Conservation (phyloP, 2,888 invertebrate species). For the Spilarctia lutea region DNA sequence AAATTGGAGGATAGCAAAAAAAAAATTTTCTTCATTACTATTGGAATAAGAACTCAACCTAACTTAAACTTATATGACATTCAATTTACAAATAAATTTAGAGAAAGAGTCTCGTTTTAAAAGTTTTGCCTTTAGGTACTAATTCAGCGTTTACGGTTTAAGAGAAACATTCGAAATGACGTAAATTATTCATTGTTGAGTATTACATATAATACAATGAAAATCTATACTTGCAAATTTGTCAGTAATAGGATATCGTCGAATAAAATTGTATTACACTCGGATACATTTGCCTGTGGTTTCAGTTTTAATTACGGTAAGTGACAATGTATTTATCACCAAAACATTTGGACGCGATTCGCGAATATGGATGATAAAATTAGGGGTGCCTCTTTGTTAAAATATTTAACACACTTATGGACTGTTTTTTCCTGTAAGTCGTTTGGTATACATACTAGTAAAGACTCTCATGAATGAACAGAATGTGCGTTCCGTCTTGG, state of each 20-base stretch:
- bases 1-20: neutral
- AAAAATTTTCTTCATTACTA: too few relatives aligned
- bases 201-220: neutral
- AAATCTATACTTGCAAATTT: neutral
- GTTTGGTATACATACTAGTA: too few relatives aligned
- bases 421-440: too few relatives aligned
- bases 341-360: conserved; percentile 61
- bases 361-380: conserved; percentile 54
- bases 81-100: too few relatives aligned
- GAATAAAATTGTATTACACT: conserved; percentile 33
- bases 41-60: too few relatives aligned
- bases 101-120: too few relatives aligned
- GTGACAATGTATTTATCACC: conserved; percentile 78
- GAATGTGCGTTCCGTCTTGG: too few relatives aligned
- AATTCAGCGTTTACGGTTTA: neutral
- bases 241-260: conserved; percentile 17
- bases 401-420: too few relatives aligned
- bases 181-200: neutral
- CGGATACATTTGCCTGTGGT: conserved; percentile 36
- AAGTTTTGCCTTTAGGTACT: too few relatives aligned
- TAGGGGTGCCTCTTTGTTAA: conserved; percentile 39
- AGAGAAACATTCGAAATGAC: neutral
- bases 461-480: too few relatives aligned
- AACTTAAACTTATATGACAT: too few relatives aligned
- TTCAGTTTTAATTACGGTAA: conserved; percentile 77